These are phyloP conservation scores for Trichonephila clavata DNA, from an alignment of 1,140 invertebrate genomes.

Conservation along the genomic window DNA sequence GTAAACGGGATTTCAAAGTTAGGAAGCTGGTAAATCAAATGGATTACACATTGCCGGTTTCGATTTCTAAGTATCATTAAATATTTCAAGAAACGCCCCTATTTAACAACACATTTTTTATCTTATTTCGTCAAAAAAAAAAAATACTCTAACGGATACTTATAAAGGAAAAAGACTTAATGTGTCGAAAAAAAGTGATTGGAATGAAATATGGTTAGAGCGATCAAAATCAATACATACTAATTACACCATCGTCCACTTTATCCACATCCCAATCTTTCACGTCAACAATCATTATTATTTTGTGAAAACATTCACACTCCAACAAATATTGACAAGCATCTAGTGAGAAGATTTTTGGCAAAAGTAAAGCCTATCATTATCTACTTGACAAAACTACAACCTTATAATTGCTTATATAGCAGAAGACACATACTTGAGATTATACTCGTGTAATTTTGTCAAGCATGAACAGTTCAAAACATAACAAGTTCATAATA, in stretches of 20 bases:
- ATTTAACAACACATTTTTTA: neutral
- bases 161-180: neutral
- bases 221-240: conserved; percentile 78
- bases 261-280: conserved; percentile 81
- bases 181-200: too few relatives aligned
- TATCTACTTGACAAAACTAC: neutral
- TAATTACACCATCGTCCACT: conserved; percentile 81
- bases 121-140: neutral
- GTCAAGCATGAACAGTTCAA: neutral
- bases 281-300: conserved; percentile 73
- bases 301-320: neutral
- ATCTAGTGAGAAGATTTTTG: neutral
- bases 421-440: neutral
- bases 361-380: neutral
- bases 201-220: neutral
- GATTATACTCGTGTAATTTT: neutral
- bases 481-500: too few relatives aligned
- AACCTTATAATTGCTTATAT: neutral
- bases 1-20: too few relatives aligned
- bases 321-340: neutral
- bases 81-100: neutral
- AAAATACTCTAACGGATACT: neutral
- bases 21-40: too few relatives aligned
- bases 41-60: too few relatives aligned
- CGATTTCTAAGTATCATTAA: neutral